Evolutionary conservation across 1,140 invertebrate genomes (phyloP), one percentile per base, ranked within the genome.

Genomic region (Brachionus plicatilis): DNA sequence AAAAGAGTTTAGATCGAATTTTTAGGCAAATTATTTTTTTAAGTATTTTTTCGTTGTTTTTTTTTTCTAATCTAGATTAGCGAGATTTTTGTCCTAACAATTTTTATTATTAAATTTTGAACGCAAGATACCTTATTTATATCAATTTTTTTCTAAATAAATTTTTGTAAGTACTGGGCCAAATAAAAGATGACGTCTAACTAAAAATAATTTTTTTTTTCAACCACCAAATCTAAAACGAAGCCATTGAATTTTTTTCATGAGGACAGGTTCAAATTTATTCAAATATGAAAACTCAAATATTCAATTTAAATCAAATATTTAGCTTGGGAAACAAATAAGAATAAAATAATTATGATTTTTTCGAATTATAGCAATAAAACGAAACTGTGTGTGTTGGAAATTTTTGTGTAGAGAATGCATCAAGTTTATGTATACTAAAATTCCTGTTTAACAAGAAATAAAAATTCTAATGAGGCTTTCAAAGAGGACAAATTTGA

Each of bases 281-380:
- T 60, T 60, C 53, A 17, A 60, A 60, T 20, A 60, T 20, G 8
- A 60, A 60, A 60, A 60, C 53, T 24, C 53, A 60, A 60, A 20
- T 60, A 60, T 60, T 60, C 53, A 60, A 60, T 60, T 47, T 60
- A 60, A 60, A 60, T 60, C 53, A 60, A 60, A 60, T 60, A 60
- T 60, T 60, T 60, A 60, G 53, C 53, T 60, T 20, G 53, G 20
- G 53, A 60, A 60, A 60, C 53, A 60, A 60, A 60, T 60, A 60
- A 17, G 53, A 17, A 60, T 60, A 60, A 60, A 60, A 60, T 53
- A 24, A 60, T 60, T 24, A 60, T 60, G 17, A 60, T 17, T 60
- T 60, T 20, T 60, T 24, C 20, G 50, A 56, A 20, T 60, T 17
- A 56, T 3, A 24, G 53, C 17, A 24, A 24, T n/a, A 56, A 60